Evolutionary conservation across 2,113 vertebrate species (phyloP).

Genomic region (Bothrops jararaca): DNA sequence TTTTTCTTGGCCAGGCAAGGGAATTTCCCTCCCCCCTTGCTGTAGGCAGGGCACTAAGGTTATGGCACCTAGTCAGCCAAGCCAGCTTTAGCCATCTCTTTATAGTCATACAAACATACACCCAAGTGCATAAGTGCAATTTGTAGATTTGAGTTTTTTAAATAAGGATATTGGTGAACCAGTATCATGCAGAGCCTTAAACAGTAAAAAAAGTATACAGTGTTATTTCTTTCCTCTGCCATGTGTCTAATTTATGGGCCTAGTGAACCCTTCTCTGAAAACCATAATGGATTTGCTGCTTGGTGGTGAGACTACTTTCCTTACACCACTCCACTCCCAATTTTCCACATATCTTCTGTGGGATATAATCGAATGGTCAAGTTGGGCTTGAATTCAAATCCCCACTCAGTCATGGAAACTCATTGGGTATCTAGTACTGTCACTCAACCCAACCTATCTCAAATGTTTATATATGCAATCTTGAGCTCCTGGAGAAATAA

Average conservation of each 20-base stretch:
- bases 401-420: too few species aligned
- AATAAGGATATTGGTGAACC: background rate
- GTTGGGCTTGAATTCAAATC: too few species aligned
- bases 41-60: background rate
- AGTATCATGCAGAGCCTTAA: background rate
- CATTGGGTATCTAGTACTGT: too few species aligned
- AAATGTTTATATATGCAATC: too few species aligned
- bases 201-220: background rate
- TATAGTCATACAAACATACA: background rate
- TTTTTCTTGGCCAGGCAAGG: background rate
- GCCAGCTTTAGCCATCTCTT: background rate
- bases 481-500: too few species aligned
- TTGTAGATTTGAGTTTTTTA: background rate
- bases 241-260: too few species aligned
- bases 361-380: too few species aligned
- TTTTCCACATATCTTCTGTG: too few species aligned
- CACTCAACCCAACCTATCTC: too few species aligned
- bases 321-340: too few species aligned
- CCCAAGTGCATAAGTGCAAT: background rate
- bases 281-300: background rate
- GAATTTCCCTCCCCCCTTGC: too few species aligned
- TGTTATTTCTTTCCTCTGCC: background rate
- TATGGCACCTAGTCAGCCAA: background rate
- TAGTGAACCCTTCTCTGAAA: background rate
- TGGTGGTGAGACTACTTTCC: background rate